phyloP scores from a whole-genome alignment of 2,797 vertebrate species.

The Limnodromus scolopaceus region DNA sequence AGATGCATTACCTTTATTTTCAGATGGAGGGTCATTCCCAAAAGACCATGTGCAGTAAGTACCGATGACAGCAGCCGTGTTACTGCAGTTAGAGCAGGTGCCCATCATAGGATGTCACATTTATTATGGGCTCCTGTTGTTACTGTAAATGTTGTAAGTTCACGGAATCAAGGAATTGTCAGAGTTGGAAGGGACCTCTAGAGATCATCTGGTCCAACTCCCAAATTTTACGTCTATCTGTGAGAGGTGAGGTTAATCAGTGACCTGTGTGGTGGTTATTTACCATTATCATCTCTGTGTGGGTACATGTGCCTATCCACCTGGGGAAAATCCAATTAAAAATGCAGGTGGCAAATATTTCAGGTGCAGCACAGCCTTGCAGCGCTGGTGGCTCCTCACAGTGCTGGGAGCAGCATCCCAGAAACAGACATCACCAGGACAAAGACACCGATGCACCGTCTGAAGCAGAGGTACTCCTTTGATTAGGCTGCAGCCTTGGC shows the following conservation, averaged over 20 bases:
- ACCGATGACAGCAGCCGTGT: fast-evolving
- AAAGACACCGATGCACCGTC: background rate
- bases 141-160: background rate
- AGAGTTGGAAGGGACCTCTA: too few relatives aligned
- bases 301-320: too few relatives aligned
- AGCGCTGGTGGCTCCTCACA: fast-evolving
- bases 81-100: background rate
- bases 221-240: background rate
- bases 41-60: background rate
- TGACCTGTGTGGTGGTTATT: background rate
- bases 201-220: too few relatives aligned
- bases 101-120: background rate
- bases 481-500: background rate
- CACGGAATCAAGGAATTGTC: too few relatives aligned
- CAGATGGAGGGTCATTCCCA: background rate
- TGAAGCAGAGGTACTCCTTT: background rate
- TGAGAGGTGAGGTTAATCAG: background rate
- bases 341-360: background rate
- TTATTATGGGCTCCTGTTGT: background rate
- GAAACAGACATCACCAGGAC: fast-evolving
- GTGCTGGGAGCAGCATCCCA: background rate
- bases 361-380: background rate
- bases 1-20: background rate
- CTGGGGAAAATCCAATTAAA: background rate
- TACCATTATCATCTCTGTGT: background rate